Conservation (phyloP, 2,888 invertebrate species). For the Macrophya annulata region DNA sequence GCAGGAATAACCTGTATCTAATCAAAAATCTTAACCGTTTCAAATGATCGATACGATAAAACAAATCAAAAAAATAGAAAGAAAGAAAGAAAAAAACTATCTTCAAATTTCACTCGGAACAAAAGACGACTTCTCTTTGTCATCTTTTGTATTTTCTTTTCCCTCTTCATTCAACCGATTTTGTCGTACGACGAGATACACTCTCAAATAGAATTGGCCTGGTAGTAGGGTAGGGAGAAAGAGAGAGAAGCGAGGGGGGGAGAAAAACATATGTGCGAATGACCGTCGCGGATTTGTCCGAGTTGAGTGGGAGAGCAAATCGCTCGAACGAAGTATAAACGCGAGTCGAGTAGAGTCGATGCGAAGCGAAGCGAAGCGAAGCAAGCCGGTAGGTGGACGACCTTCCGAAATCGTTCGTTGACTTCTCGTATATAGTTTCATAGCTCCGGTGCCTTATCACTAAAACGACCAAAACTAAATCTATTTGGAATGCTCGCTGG, state of each 20-base stretch:
- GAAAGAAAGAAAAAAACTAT: neutral
- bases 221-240: neutral
- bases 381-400: constrained; percentile 54
- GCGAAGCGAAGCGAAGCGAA: neutral
- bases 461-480: constrained; percentile 48
- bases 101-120: neutral
- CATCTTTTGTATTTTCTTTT: too few species aligned
- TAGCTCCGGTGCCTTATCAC: constrained; percentile 5
- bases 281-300: constrained; percentile 1
- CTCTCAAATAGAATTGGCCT: neutral
- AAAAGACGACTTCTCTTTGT: neutral
- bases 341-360: constrained; percentile 9
- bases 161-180: neutral
- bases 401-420: constrained; percentile 54
- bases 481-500: constrained; percentile 41
- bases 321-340: neutral
- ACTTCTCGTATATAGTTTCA: neutral
- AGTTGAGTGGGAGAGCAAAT: neutral
- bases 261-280: constrained; percentile 4
- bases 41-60: neutral
- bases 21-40: constrained; percentile 1
- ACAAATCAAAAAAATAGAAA: neutral
- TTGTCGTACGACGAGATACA: neutral
- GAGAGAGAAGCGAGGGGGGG: too few species aligned
- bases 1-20: constrained; percentile 9